Evolutionary conservation across 2,113 vertebrate species (phyloP).

Genomic region (Gorsachius goisagi): DNA sequence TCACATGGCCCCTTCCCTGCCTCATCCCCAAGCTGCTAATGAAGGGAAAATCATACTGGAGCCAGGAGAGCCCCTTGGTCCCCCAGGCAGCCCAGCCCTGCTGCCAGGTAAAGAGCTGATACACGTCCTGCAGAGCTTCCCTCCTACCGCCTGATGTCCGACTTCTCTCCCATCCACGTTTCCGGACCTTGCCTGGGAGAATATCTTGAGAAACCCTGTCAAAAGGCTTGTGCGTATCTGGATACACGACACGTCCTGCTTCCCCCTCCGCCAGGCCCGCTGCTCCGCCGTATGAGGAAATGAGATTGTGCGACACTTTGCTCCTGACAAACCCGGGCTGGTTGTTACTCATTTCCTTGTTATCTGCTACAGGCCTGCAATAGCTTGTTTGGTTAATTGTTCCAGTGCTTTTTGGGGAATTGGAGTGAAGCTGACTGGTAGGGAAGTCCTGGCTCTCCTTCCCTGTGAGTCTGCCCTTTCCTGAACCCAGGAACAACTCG

Average conservation of each 20-base stretch:
- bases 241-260: not conserved
- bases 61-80: not conserved
- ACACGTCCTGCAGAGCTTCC: not conserved
- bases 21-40: not conserved
- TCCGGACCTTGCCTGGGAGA: not conserved
- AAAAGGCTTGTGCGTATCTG: not conserved
- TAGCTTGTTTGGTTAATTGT: not conserved
- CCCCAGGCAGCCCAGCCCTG: not conserved
- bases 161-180: not conserved
- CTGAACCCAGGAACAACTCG: fast-evolving
- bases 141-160: fast-evolving
- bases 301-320: not conserved
- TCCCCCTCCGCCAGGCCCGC: not conserved
- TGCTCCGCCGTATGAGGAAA: not conserved
- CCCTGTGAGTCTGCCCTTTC: not conserved
- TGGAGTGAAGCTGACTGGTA: not conserved
- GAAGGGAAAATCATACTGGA: not conserved
- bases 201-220: not conserved
- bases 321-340: not conserved
- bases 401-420: not conserved
- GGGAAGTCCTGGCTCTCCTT: not conserved
- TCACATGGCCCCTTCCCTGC: not conserved
- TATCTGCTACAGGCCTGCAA: not conserved
- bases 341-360: not conserved
- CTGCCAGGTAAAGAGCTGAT: not conserved